Conservation (phyloP, 1,140 invertebrate species). For the Eupristina koningsbergeri region DNA sequence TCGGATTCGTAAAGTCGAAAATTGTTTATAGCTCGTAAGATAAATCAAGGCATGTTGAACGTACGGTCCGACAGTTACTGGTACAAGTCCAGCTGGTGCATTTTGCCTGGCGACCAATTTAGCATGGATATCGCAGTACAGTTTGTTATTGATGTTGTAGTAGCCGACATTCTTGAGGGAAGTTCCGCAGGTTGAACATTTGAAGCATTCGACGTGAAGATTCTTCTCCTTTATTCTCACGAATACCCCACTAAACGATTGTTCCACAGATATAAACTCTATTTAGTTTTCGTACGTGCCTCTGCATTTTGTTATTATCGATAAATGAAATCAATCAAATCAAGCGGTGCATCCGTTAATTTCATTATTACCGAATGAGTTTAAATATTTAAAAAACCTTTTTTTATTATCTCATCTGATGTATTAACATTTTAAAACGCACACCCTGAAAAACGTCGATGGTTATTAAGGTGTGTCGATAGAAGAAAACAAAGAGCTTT, state of each 20-base stretch:
- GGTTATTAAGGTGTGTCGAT: too few relatives aligned
- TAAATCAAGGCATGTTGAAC: slow-evolving; percentile 64
- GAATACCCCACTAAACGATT: slow-evolving; percentile 88
- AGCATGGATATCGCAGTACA: slow-evolving; percentile 97
- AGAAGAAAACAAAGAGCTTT: not conserved
- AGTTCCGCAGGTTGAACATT: slow-evolving; percentile 94
- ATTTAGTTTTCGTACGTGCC: slow-evolving; percentile 18
- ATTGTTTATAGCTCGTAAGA: slow-evolving; percentile 15
- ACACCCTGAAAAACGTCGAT: too few relatives aligned
- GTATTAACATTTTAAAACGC: too few relatives aligned
- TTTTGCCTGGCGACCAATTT: slow-evolving; percentile 89
- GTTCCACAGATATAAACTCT: too few relatives aligned
- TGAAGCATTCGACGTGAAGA: slow-evolving; percentile 97
- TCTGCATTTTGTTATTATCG: not conserved
- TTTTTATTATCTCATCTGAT: too few relatives aligned
- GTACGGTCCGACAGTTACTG: slow-evolving; percentile 87
- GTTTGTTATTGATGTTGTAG: slow-evolving; percentile 95
- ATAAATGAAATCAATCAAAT: slow-evolving; percentile 30
- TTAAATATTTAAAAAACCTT: too few relatives aligned
- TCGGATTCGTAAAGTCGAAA: not conserved
- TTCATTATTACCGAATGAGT: too few relatives aligned
- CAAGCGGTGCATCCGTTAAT: too few relatives aligned
- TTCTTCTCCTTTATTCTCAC: slow-evolving; percentile 97
- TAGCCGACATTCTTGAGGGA: slow-evolving; percentile 97
- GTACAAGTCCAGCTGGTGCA: slow-evolving; percentile 82